Evolutionary conservation across 2,888 invertebrate genomes (phyloP).

Genomic region (Cataglyphis rosenhaueri): DNA sequence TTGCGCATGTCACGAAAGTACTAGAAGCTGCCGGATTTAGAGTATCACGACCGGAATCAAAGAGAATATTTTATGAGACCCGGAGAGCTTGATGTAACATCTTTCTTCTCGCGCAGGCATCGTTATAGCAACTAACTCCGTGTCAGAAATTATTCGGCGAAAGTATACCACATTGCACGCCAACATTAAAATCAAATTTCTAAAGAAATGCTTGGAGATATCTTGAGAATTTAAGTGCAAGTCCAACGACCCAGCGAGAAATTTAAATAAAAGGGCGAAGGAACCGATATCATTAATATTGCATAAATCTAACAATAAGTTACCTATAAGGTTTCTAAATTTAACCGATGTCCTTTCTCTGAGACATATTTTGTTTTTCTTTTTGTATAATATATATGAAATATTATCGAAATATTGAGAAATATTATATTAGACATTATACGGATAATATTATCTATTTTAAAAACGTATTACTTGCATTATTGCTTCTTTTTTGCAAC

Average conservation of each 20-base stretch:
- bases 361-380: background rate
- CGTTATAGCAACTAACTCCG: background rate
- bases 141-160: constrained; percentile 39
- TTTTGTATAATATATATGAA: background rate
- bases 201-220: constrained; percentile 19
- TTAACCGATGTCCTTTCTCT: constrained; percentile 5
- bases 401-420: background rate
- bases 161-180: constrained; percentile 6
- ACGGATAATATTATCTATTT: background rate
- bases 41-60: constrained; percentile 57
- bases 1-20: constrained; percentile 48
- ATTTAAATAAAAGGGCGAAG: background rate
- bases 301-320: background rate
- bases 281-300: constrained; percentile 13
- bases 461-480: background rate
- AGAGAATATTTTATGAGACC: constrained; percentile 66
- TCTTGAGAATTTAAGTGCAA: background rate
- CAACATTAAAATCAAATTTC: background rate
- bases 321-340: constrained; percentile 9
- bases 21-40: constrained; percentile 51
- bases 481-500: background rate
- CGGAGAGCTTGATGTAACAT: background rate
- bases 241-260: background rate
- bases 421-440: background rate
- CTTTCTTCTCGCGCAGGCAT: constrained; percentile 20